Evolutionary conservation across 2,113 vertebrate genomes (phyloP), one percentile per base, ranked within the genome.

Genomic region (Carassius auratus): DNA sequence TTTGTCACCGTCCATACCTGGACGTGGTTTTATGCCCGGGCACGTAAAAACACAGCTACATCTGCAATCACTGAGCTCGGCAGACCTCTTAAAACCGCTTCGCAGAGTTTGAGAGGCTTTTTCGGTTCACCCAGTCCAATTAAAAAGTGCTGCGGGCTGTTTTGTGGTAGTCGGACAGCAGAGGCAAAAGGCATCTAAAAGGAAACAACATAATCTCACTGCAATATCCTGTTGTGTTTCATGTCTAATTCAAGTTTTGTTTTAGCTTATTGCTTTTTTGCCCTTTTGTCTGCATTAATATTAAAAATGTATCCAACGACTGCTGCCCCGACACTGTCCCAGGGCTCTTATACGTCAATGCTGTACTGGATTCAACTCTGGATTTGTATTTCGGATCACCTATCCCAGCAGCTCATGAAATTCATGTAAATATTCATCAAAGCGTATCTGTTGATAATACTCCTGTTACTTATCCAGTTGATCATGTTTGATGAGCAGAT

Each of bases 211-310:
- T 98, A 97, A 98, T 98, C 98, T 96, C 93, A 89, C 91, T 92
- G 96, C 97, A 98, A 99, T 99, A 98, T 99, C 97, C 97, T 97
- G 98, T 98, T 98, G 96, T 97, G 96, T 96, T 97, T 97, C 96
- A 95, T 96, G 92, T 92, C 91, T 96, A 95, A 95, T 95, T 95
- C 89, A 85, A 89, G 88, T 96, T 96, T 97, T 97, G 93, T 97
- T 97, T 96, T 95, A 96, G 96, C 96, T 97, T 98, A 98, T 97
- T 97, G 93, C 93, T 95, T 97, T 96, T 95, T 95, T 96, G 93
- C 92, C 92, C 90, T 93, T 91, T 96, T 91, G 94, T 97, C 96
- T 96, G 95, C 92, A 94, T 97, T 96, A 96, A 93, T 96, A 97
- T 97, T 96, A 97, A 96, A 97, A 96, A 96, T 95, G 93, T 93